Conservation (phyloP, 2,113 vertebrate species). For the Acanthisitta chloris region DNA sequence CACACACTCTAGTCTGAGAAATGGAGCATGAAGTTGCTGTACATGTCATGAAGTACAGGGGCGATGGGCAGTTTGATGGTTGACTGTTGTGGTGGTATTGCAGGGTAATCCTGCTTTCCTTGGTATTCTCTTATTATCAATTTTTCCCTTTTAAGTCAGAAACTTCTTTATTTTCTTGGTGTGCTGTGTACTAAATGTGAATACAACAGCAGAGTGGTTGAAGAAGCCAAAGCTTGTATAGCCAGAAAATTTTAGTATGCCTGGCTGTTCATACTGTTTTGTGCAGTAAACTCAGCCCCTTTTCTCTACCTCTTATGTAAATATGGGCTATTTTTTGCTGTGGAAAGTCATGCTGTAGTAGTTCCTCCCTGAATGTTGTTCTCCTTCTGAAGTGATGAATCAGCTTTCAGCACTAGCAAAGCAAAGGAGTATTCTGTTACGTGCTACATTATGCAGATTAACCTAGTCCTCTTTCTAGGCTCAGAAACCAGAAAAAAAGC, state of each 20-base stretch:
- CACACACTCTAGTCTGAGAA: background rate
- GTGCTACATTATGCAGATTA: background rate
- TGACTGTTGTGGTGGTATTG: background rate
- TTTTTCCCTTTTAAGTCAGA: background rate
- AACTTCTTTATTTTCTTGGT: background rate
- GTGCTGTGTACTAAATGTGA: background rate
- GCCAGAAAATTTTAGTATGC: background rate
- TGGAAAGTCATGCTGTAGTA: background rate
- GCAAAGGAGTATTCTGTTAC: background rate
- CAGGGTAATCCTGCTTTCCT: background rate
- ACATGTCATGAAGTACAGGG: background rate
- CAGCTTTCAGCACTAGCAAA: background rate
- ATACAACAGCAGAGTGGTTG: background rate
- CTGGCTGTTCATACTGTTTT: background rate
- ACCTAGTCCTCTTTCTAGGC: background rate
- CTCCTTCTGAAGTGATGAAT: background rate
- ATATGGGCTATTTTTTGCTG: background rate
- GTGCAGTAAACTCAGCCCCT: background rate
- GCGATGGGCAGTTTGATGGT: fast-evolving
- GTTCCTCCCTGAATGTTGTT: background rate
- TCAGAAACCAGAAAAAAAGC: background rate
- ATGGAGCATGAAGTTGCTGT: background rate
- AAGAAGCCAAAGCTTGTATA: background rate
- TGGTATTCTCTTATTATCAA: background rate
- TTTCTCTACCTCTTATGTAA: background rate